Evolutionary conservation across 2,113 vertebrate genomes (phyloP), one percentile per base, ranked within the genome.

Genomic region (Egretta garzetta): DNA sequence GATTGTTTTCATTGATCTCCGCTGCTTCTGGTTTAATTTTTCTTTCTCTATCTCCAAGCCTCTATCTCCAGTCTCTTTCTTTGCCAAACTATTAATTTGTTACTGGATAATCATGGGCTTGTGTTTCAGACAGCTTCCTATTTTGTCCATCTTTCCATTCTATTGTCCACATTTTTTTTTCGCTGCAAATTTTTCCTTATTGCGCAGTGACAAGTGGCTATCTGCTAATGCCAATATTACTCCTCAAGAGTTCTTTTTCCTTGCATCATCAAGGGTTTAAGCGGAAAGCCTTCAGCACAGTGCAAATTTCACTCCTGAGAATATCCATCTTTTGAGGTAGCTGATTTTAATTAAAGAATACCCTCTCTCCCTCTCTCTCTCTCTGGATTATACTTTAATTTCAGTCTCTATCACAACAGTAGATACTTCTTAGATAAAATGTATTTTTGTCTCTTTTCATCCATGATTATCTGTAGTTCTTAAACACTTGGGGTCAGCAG

Each of bases 301-400:
- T 89, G 94, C 89, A 95, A 96, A 93, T 97, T 97, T 97, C 95
- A 96, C 94, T 91, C 86, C 93, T 97, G 96, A 96, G 97, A 97
- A 95, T 97, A 96, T 70, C 84, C 86, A 91, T 97, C 94, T 96
- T 97, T 94, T 94, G 96, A 96, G 95, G 97, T 80, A 96, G 96
- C 89, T 95, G 96, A 96, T 96, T 97, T 97, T 97, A 97, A 96
- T 97, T 97, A 97, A 97, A 95, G 94, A 96, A 95, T 76, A 82
- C 33, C 93, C 84, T 93, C 60, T 37, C 60, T 21, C 80, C 3
- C 90, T 13, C 86, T 53, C 94, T 45, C 94, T 45, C 89, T 94
- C 93, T 89, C 93, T 90, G 95, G 96, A 96, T 94, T 96, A 96
- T 95, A 95, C 94, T 97, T 96, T 96, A 97, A 96, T 97, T 97